These are phyloP conservation scores for Phenganax marumi DNA, from an alignment of 92 coral and sea anemone genomes.

Conservation along the genomic window DNA sequence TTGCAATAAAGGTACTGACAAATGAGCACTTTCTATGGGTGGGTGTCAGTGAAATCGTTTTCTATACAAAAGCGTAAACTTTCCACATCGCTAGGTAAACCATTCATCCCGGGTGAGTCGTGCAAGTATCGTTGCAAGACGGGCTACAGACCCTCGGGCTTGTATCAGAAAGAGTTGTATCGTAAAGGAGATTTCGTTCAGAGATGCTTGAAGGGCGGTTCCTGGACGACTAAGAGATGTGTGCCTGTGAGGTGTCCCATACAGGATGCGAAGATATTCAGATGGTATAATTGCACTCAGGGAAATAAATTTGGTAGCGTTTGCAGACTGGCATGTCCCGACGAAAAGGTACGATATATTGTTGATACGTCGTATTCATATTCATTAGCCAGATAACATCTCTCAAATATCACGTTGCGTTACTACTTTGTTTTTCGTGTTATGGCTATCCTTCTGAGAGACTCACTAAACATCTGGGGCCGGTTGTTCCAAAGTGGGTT, in stretches of 20 bases:
- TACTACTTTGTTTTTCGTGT: too few species aligned
- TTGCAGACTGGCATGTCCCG: conserved; percentile 70
- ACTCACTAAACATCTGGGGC: background rate
- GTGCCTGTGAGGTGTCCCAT: conserved; percentile 64
- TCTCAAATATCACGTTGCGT: too few species aligned
- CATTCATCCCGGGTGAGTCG: conserved; percentile 68
- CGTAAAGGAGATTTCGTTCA: conserved; percentile 46
- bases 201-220: conserved; percentile 81
- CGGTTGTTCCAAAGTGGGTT: too few species aligned
- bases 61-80: conserved; percentile 14
- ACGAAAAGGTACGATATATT: conserved; percentile 57
- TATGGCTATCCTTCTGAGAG: too few species aligned
- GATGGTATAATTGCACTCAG: conserved; percentile 84
- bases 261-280: conserved; percentile 47
- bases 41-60: conserved; percentile 43
- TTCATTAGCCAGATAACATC: too few species aligned
- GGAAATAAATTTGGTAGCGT: conserved; percentile 66
- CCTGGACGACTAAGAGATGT: conserved; percentile 67
- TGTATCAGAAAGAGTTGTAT: conserved; percentile 36
- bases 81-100: background rate
- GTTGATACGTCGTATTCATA: background rate
- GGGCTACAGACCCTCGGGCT: conserved; percentile 58
- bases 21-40: too few species aligned
- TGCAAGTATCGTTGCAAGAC: conserved; percentile 76
- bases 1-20: conserved; percentile 12